phyloP scores from a whole-genome alignment of 2,888 invertebrate species.

The Ormyrus nitidulus region DNA sequence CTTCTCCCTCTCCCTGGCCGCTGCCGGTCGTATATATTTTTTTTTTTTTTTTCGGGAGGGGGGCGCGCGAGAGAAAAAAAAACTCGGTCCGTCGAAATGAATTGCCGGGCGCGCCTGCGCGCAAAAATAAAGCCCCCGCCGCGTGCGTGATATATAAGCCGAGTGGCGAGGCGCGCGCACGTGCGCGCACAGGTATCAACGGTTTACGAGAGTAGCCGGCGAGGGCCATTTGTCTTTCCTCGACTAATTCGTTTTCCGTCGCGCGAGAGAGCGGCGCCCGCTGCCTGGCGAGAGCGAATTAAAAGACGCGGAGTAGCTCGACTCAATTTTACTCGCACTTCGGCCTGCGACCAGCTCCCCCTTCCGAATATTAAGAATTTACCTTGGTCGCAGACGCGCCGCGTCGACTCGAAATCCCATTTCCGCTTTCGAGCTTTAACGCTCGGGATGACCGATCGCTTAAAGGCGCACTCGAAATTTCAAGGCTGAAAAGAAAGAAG shows the following conservation, averaged over 20 bases:
- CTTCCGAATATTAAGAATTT: no score
- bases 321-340: slow-evolving; percentile 58
- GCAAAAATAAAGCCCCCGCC: slow-evolving; percentile 37
- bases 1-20: slow-evolving; percentile 13
- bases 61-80: neutral
- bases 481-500: neutral
- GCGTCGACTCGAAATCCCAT: no score
- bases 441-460: no score
- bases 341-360: slow-evolving; percentile 8
- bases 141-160: slow-evolving; percentile 12
- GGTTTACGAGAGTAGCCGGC: slow-evolving; percentile 24
- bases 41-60: neutral
- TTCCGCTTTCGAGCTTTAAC: no score
- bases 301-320: slow-evolving; percentile 9
- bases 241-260: slow-evolving; percentile 57
- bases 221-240: slow-evolving; percentile 55
- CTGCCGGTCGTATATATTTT: slow-evolving; percentile 25
- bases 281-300: neutral
- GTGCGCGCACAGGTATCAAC: slow-evolving; percentile 33
- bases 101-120: slow-evolving; percentile 10
- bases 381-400: no score
- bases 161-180: neutral
- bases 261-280: slow-evolving; percentile 3
- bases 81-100: slow-evolving; percentile 21
- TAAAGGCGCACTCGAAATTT: neutral